These are phyloP conservation scores for Dendropsophus ebraccatus DNA, from an alignment of 2,113 vertebrate species.

Conservation along the genomic window DNA sequence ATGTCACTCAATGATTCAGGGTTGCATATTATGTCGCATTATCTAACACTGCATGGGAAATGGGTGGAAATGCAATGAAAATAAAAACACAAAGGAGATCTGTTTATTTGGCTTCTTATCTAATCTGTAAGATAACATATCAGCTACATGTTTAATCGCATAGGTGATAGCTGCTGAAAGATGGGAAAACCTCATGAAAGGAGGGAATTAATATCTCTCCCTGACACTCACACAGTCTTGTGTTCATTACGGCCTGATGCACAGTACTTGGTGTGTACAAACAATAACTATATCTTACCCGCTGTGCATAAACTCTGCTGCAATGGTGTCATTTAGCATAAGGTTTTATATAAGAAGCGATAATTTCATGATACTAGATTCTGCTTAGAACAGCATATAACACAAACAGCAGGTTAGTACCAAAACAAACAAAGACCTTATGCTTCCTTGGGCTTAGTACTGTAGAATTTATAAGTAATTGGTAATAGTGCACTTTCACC, in stretches of 20 bases:
- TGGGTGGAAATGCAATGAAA: not conserved
- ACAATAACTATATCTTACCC: too few species aligned
- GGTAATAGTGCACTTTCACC: too few species aligned
- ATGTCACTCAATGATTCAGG: not conserved
- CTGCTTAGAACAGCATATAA: too few species aligned
- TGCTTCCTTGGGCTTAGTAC: too few species aligned
- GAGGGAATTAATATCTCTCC: not conserved
- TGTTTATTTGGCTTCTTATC: slow-evolving; percentile 45
- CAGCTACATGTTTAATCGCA: slow-evolving; percentile 28
- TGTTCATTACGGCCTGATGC: not conserved
- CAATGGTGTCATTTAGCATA: too few species aligned
- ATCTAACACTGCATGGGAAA: not conserved
- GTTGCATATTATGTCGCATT: not conserved
- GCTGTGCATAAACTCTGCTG: too few species aligned
- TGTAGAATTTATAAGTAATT: too few species aligned
- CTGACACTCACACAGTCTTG: slow-evolving; percentile 10
- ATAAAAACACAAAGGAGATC: not conserved
- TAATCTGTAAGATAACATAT: slow-evolving; percentile 42
- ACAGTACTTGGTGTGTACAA: too few species aligned
- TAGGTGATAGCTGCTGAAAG: not conserved
- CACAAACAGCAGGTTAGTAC: too few species aligned
- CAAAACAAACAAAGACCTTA: too few species aligned
- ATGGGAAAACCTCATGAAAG: slow-evolving; percentile 13
- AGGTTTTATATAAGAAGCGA: too few species aligned
- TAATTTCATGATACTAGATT: too few species aligned